These are phyloP conservation scores for Rhynchopsitta pachyrhyncha DNA, from an alignment of 2,113 vertebrate species.

Conservation along the genomic window DNA sequence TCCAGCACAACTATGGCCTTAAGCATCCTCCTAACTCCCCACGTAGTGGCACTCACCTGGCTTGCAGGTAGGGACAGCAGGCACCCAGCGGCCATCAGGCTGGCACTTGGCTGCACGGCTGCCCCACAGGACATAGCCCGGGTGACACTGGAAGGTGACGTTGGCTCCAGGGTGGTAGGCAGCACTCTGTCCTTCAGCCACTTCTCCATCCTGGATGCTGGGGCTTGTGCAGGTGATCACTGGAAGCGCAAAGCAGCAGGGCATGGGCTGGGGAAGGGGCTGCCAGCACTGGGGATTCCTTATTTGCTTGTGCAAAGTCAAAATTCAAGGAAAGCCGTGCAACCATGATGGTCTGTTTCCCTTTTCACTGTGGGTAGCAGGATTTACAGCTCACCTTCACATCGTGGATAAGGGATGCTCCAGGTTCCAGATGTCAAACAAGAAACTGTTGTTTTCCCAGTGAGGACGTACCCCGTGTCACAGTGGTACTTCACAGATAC, in stretches of 20 bases:
- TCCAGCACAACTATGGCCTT: not conserved
- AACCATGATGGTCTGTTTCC: accelerated
- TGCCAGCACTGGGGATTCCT: not conserved
- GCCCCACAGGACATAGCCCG: not conserved
- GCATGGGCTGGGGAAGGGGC: not conserved
- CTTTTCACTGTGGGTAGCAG: accelerated
- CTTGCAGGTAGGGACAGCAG: not conserved
- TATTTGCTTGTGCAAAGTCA: accelerated
- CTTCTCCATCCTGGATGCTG: not conserved
- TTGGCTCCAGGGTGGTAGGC: not conserved
- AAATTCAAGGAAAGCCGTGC: accelerated
- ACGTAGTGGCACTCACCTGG: not conserved
- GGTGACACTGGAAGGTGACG: slow-evolving; percentile 27
- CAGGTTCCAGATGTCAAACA: slow-evolving; percentile 66
- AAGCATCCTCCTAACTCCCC: not conserved
- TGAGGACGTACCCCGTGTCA: slow-evolving; percentile 53
- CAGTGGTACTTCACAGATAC: slow-evolving; percentile 65
- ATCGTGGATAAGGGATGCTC: slow-evolving; percentile 46
- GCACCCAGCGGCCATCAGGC: not conserved
- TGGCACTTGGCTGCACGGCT: not conserved
- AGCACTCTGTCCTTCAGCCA: not conserved
- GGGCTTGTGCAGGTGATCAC: slow-evolving; percentile 17
- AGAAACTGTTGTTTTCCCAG: slow-evolving; percentile 28
- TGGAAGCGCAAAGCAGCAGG: not conserved
- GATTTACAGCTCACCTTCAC: slow-evolving; percentile 55